phyloP scores from a whole-genome alignment of 35 echinoderm and acorn worm species.

The Eucidaris tribuloides region DNA sequence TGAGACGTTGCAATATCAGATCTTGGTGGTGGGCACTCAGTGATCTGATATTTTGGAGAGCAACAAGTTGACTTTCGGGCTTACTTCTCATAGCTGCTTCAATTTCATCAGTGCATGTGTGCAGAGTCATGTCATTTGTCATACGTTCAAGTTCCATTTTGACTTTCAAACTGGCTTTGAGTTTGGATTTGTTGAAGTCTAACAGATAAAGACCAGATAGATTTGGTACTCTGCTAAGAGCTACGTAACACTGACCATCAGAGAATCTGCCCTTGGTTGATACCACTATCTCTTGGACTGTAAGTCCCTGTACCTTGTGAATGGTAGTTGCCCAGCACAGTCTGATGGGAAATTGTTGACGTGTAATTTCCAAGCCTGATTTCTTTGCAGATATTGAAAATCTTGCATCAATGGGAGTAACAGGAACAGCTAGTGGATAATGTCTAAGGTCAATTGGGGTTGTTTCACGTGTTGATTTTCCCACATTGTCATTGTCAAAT shows the following conservation, averaged over 20 bases:
- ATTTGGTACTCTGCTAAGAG: conserved; percentile 5
- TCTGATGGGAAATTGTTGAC: conserved; percentile 11
- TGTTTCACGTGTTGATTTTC: neutral
- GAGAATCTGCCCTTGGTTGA: neutral
- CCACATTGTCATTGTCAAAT: conserved; percentile 41
- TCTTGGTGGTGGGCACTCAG: neutral
- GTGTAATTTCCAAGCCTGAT: neutral
- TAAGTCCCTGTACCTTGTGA: conserved; percentile 21
- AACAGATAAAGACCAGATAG: conserved; percentile 21
- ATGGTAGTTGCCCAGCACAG: conserved; percentile 13
- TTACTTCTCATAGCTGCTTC: neutral
- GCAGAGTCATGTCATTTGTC: neutral
- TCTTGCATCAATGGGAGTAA: neutral
- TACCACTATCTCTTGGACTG: conserved; percentile 7
- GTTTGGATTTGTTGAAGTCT: neutral
- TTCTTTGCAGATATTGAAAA: neutral
- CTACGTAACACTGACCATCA: conserved; percentile 22
- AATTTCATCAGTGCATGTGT: neutral
- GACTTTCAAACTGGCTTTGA: neutral
- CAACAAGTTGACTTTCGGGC: neutral
- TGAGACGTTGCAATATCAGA: neutral
- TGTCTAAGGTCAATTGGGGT: neutral
- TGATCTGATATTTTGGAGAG: neutral
- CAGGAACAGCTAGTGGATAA: neutral
- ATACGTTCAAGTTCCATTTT: neutral